Evolutionary conservation across 2,113 vertebrate species (phyloP).

Genomic region (Daboia siamensis): DNA sequence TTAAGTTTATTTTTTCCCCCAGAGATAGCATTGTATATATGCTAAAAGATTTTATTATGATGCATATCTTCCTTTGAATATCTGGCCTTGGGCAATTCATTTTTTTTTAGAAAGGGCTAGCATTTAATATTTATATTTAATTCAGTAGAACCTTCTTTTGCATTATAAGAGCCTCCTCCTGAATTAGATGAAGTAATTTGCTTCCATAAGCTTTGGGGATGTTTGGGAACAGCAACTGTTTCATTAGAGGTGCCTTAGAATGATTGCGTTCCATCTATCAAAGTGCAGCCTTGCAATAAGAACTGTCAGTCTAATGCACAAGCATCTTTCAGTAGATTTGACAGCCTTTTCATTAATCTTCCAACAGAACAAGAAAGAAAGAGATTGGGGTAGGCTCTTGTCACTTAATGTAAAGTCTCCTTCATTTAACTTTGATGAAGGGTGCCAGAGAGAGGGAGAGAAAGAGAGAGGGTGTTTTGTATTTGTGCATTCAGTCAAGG

Average conservation of each 20-base stretch:
- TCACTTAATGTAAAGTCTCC: conserved; percentile 2
- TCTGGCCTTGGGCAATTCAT: neutral
- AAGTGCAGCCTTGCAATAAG: conserved; percentile 13
- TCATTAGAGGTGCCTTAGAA: neutral
- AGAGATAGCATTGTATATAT: neutral
- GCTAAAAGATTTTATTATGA: neutral
- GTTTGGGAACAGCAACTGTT: neutral
- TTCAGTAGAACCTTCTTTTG: neutral
- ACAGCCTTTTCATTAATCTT: conserved; percentile 14
- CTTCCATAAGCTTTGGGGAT: neutral
- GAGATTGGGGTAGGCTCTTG: neutral
- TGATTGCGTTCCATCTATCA: neutral
- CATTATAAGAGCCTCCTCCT: neutral
- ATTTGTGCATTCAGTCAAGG: neutral
- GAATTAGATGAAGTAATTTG: neutral
- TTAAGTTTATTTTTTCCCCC: neutral
- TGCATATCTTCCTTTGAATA: neutral
- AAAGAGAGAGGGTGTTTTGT: neutral
- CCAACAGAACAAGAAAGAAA: neutral
- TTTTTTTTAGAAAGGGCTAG: neutral
- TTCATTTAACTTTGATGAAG: conserved; percentile 6
- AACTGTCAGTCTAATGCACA: conserved; percentile 14
- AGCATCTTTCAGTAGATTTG: conserved; percentile 9
- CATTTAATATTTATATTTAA: conserved; percentile 4
- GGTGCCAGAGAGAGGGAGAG: neutral